phyloP scores from a whole-genome alignment of 2,113 vertebrate genomes.

The Procavia capensis region DNA sequence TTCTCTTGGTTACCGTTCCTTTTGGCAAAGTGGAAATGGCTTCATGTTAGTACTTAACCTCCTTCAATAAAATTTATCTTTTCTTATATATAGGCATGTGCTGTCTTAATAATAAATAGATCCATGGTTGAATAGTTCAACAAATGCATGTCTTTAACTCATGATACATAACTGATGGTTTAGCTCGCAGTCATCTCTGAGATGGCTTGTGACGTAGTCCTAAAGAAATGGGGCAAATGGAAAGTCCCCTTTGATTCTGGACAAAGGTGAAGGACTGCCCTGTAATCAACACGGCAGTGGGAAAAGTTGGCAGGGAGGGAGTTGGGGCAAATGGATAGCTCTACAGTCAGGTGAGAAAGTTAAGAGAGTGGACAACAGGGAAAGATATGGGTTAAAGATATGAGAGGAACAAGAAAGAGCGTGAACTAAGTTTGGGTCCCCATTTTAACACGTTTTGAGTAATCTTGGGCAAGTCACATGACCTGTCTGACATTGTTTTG shows the following conservation, averaged over 20 bases:
- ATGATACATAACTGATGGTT: background rate
- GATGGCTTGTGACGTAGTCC: background rate
- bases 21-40: background rate
- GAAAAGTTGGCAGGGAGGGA: background rate
- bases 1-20: background rate
- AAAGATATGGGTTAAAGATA: background rate
- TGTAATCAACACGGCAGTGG: background rate
- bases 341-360: background rate
- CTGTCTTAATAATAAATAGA: too few relatives aligned
- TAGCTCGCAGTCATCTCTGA: background rate
- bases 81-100: background rate
- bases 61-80: background rate
- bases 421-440: background rate
- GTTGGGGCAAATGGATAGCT: background rate
- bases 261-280: background rate
- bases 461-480: background rate
- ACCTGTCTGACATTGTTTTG: background rate
- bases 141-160: background rate
- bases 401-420: background rate
- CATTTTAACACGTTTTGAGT: background rate
- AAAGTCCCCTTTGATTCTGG: background rate
- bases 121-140: background rate
- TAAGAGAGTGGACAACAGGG: background rate
- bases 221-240: background rate
- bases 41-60: background rate